Base-by-base conservation (phyloP, 2,888 invertebrate species). In the Xylota sylvarum region DNA sequence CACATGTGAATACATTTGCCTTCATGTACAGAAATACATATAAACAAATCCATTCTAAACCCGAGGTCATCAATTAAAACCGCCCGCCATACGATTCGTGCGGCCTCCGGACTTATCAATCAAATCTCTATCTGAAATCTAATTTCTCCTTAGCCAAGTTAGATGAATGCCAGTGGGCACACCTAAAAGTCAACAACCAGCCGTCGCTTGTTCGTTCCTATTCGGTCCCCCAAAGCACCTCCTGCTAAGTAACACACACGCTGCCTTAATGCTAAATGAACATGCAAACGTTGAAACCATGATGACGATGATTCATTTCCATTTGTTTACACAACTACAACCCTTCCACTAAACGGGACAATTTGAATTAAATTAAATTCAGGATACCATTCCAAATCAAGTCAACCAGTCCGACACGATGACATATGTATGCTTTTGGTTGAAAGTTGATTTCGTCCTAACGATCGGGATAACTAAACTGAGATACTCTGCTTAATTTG, bases 271-370 rank as follows among this genome's bases (percentile, higher is more conserved):
- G 19, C 32, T 23, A 64, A 43, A 74, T 64, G 14, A 74, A 74
- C 74, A 74, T 74, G 74, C 74, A 64, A 74, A 64, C 64, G 14
- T 32, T 48, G 32, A 60, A 40, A 60, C 60, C 72, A 17, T 35
- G 50, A 74, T 52, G 62, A 32, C 52, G 52, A 64, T 74, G 73
- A 74, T 52, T 55, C 73, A 64, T 74, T 52, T 40, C 52, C 17
- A 40, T 52, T 52, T 73, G 60, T 60, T 73, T 73, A 60, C 60
- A 37, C 37, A 30, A 19, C 30, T 52, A 27, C 37, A 43, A 30
- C 40, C 62, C 50, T 27, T 30, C 27, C 40, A 17, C 62, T 7
- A 7, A 10, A n/a, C 12, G 60, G 60, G 17, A 58, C 70, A 72
- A 32, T 37, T 73, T 52, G 43, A 52, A 74, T 64, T 48, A 48